Evolutionary conservation across 2,888 invertebrate genomes (phyloP), one percentile per base, ranked within the genome.

Genomic region (Acleris holmiana): DNA sequence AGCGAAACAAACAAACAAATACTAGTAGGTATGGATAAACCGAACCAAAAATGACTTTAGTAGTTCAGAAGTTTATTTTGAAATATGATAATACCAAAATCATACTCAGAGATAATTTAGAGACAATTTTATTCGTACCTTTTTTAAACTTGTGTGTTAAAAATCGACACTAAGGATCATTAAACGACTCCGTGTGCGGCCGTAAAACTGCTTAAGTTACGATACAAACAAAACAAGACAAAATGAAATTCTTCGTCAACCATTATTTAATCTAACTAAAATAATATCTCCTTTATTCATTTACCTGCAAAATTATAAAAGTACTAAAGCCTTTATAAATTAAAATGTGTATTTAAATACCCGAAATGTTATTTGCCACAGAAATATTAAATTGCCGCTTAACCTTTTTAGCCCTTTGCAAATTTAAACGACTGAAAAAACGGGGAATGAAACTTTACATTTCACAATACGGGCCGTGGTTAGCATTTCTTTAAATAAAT

Each of bases 391-490:
- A 65, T 21, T 35, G 44, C 54, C 64, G 35, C 49, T 60, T 65
- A 55, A 65, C 59, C 54, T 55, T 59, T 65, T 49, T 15, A 49
- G 58, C 64, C 59, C 51, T 60, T 55, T 65, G 54, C 44, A 55
- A 65, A 60, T 49, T 65, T 60, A 55, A 59, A 60, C 54, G 35
- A 19, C 44, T 21, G 64, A 55, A 65, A 65, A 57, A 64, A 63
- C 21, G 48, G 59, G 35, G 44, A 50, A 59, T 49, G 17, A 44
- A 49, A 60, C 19, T 21, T 29, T 55, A 18, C 29, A 41, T 55
- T 65, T 55, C 35, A 49, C 29, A 49, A 59, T 49, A 29, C 40
- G 18, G 13, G 60, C 17, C 51, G 47, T 63, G 35, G 53, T 47
- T 35, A 40, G 47, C 44, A 21, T 21, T 41, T 51, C n/a, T 23